phyloP scores from a whole-genome alignment of 1,140 invertebrate genomes.

The Heterodera carotae region DNA sequence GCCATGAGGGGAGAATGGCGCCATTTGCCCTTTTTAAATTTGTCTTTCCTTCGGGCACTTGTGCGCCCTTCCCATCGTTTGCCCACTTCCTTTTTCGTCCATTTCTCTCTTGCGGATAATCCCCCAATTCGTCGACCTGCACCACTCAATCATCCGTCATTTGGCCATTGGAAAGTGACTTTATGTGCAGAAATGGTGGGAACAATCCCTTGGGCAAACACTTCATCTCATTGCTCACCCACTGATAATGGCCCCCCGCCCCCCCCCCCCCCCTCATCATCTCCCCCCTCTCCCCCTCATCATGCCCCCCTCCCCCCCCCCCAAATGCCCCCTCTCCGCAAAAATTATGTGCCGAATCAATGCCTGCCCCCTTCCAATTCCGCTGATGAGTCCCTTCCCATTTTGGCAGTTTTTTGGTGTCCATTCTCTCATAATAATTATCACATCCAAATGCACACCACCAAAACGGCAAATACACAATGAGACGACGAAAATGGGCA shows the following conservation, averaged over 20 bases:
- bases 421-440: conserved; percentile 1
- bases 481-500: not conserved
- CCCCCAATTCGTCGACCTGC: conserved; percentile 4
- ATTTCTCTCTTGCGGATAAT: conserved; percentile 2
- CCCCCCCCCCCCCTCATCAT: not conserved
- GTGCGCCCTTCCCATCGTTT: not conserved
- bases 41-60: conserved; percentile 1
- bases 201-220: conserved; percentile 18
- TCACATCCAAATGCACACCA: not conserved
- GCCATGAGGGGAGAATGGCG: too few relatives aligned
- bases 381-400: not conserved
- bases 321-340: not conserved
- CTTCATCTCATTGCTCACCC: too few relatives aligned
- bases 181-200: conserved; percentile 1
- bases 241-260: too few relatives aligned
- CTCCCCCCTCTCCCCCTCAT: not conserved
- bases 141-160: conserved; percentile 5
- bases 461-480: conserved; percentile 2
- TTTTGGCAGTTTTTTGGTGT: not conserved
- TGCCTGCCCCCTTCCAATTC: not conserved
- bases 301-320: not conserved
- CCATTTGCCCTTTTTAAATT: not conserved
- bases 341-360: conserved; percentile 15
- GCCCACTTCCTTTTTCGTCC: conserved; percentile 14
- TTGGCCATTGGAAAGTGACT: conserved; percentile 9